Evolutionary conservation across 1,140 invertebrate species (phyloP).

Genomic region (Ostrea denselamellosa): DNA sequence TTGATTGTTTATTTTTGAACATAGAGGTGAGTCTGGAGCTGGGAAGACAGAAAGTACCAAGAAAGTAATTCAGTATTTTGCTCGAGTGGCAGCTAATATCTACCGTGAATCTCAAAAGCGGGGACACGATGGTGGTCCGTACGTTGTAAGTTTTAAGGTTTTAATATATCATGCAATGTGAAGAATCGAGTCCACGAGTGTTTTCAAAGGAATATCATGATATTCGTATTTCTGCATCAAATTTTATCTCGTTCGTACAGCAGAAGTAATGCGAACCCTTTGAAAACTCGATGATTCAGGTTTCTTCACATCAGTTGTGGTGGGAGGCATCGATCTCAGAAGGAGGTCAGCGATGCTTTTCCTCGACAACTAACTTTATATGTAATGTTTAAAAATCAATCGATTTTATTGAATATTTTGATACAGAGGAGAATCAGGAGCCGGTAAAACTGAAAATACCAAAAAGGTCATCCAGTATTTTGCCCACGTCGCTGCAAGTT

Average conservation of each 20-base stretch:
- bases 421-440: constrained; percentile 94
- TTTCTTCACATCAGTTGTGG: not conserved
- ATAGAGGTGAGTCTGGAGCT: constrained; percentile 97
- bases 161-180: not conserved
- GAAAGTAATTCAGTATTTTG: constrained; percentile 99
- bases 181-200: not conserved
- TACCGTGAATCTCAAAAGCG: constrained; percentile 63
- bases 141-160: constrained; percentile 30
- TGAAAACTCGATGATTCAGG: constrained; percentile 13
- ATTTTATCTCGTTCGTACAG: not conserved
- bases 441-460: constrained; percentile 99
- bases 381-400: not conserved
- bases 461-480: constrained; percentile 99
- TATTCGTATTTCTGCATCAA: not conserved
- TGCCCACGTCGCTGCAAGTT: constrained; percentile 91
- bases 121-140: constrained; percentile 81
- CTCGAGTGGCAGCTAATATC: constrained; percentile 90
- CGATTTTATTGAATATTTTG: constrained; percentile 16
- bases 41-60: constrained; percentile 99
- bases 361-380: not conserved
- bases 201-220: not conserved
- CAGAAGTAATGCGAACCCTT: not conserved
- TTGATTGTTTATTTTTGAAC: constrained; percentile 56
- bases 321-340: not conserved
- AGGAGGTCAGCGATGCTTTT: not conserved